These are phyloP conservation scores for Melanerpes formicivorus DNA, from an alignment of 2,113 vertebrate species.

Conservation along the genomic window DNA sequence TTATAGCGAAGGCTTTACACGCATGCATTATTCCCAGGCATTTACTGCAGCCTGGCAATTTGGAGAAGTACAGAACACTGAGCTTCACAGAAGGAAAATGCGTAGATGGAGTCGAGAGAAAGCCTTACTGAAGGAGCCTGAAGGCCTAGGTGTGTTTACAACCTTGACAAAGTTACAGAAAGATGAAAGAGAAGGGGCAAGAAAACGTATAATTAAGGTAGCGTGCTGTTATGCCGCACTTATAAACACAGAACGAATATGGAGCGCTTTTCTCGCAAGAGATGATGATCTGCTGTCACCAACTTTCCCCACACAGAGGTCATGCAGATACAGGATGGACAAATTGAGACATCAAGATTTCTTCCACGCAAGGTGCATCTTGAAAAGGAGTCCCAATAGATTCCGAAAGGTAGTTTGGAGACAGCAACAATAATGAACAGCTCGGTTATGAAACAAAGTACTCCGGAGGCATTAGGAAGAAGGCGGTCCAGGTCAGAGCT, in stretches of 20 bases:
- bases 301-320: not conserved
- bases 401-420: not conserved
- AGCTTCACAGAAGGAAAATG: not conserved
- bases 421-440: not conserved
- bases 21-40: conserved; percentile 4
- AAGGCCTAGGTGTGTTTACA: conserved; percentile 66
- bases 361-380: not conserved
- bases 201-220: conserved; percentile 69
- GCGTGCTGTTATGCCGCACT: conserved; percentile 18
- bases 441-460: conserved; percentile 43
- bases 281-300: not conserved
- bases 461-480: conserved; percentile 34
- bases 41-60: conserved; percentile 21
- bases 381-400: not conserved
- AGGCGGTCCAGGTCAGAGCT: conserved; percentile 32
- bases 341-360: not conserved
- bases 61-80: conserved; percentile 2
- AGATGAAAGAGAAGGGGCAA: conserved; percentile 55
- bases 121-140: conserved; percentile 36
- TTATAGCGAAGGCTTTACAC: not conserved
- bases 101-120: conserved; percentile 36
- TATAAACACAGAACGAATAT: not conserved
- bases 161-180: conserved; percentile 56
- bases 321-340: not conserved
- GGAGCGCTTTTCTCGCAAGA: not conserved